A percentile compares a stretch with the other conserved stretches of the same genome.
Evolutionary conservation across 2,113 vertebrate genomes (phyloP).

Genomic region (Oenanthe melanoleuca): DNA sequence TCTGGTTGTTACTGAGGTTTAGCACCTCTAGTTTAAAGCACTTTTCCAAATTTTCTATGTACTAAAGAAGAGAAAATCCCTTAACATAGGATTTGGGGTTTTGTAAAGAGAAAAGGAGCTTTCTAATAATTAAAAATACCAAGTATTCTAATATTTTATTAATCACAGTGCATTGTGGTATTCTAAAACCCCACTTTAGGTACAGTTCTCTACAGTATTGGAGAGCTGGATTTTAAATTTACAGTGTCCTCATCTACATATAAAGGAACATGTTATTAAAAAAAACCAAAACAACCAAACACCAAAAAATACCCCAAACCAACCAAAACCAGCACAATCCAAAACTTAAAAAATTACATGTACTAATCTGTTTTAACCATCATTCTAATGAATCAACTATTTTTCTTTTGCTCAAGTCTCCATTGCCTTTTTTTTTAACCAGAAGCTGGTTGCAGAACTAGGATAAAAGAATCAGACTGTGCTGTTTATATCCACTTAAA

Average conservation of each 20-base stretch:
- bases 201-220: background rate
- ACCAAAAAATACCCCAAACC: fast-evolving
- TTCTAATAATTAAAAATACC: background rate
- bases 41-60: slow-evolving; percentile 88
- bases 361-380: background rate
- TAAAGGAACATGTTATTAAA: background rate
- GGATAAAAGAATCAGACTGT: background rate
- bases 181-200: background rate
- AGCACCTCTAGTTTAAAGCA: slow-evolving; percentile 81
- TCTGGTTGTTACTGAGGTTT: slow-evolving; percentile 82
- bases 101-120: background rate
- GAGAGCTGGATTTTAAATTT: background rate
- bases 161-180: background rate
- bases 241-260: background rate
- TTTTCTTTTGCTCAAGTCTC: background rate
- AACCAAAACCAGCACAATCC: background rate
- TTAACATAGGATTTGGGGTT: background rate
- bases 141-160: background rate
- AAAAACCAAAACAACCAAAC: background rate
- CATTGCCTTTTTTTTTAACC: background rate
- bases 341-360: background rate
- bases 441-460: background rate
- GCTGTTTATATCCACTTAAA: background rate
- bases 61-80: slow-evolving; percentile 67
- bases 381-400: background rate